phyloP scores from a whole-genome alignment of 2,797 vertebrate species.

The Enteromius anoplus region DNA sequence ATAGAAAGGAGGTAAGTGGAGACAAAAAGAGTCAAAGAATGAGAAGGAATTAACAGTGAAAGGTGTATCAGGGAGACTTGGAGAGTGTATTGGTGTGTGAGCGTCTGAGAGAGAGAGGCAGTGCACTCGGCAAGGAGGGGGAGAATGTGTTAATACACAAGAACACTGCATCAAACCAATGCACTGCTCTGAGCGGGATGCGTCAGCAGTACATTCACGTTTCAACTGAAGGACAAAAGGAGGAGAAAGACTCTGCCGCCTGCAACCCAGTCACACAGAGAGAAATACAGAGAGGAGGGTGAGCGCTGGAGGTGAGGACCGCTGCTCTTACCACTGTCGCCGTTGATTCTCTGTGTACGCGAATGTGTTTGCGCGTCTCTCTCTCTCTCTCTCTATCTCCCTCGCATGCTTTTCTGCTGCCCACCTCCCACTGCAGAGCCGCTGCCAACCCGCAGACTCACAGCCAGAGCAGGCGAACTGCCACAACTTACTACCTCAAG shows the following conservation, averaged over 20 bases:
- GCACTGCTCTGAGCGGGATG: conserved; percentile 89
- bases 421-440: conserved; percentile 70
- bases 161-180: conserved; percentile 93
- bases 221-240: conserved; percentile 97
- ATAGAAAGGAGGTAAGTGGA: neutral
- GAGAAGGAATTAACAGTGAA: conserved; percentile 19
- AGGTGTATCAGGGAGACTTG: conserved; percentile 61
- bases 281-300: conserved; percentile 71
- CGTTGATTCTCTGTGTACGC: conserved; percentile 74
- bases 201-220: conserved; percentile 97
- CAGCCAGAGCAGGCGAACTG: conserved; percentile 79
- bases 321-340: conserved; percentile 55
- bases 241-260: conserved; percentile 89
- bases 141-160: conserved; percentile 86
- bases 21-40: neutral
- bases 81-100: conserved; percentile 60
- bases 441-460: conserved; percentile 79
- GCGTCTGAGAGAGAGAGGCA: conserved; percentile 57
- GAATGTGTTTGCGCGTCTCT: conserved; percentile 66
- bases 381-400: conserved; percentile 66
- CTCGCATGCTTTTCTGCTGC: conserved; percentile 59
- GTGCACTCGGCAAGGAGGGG: conserved; percentile 63
- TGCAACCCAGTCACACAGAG: conserved; percentile 79
- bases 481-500: conserved; percentile 85
- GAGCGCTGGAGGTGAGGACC: conserved; percentile 67